phyloP scores from a whole-genome alignment of 2,888 invertebrate species.

The Synergus gifuensis region DNA sequence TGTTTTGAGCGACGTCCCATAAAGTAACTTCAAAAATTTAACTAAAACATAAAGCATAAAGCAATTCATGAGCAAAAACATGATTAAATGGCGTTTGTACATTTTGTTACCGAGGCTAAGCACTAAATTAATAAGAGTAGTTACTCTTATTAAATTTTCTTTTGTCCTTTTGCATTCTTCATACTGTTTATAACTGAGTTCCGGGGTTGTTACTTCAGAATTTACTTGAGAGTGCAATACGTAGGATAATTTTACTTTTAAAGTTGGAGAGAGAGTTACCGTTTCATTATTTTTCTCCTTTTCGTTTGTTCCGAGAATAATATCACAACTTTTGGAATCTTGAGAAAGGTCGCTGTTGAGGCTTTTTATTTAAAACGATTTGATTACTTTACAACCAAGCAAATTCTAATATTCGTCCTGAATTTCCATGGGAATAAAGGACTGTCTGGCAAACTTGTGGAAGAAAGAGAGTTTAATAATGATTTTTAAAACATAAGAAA shows the following conservation, averaged over 20 bases:
- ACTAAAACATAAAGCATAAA: not conserved
- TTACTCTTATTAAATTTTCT: not conserved
- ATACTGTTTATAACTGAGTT: not conserved
- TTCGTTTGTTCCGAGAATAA: not conserved
- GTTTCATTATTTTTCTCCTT: not conserved
- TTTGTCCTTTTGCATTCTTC: not conserved
- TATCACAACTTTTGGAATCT: not conserved
- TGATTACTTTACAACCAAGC: too few species aligned
- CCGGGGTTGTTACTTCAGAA: not conserved
- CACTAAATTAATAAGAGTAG: not conserved
- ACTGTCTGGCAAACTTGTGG: too few species aligned
- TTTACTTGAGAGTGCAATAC: not conserved
- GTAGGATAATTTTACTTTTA: not conserved
- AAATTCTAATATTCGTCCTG: too few species aligned
- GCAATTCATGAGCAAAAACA: not conserved
- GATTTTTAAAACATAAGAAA: too few species aligned
- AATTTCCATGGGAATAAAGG: too few species aligned
- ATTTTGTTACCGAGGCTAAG: not conserved
- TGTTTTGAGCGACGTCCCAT: conserved; percentile 24
- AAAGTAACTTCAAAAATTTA: not conserved
- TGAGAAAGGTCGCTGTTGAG: not conserved
- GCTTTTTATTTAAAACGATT: too few species aligned
- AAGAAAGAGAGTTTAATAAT: too few species aligned
- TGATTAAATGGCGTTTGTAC: not conserved
- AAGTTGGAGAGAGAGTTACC: not conserved